phyloP scores from a whole-genome alignment of 1,140 invertebrate genomes.

The Popillia japonica region DNA sequence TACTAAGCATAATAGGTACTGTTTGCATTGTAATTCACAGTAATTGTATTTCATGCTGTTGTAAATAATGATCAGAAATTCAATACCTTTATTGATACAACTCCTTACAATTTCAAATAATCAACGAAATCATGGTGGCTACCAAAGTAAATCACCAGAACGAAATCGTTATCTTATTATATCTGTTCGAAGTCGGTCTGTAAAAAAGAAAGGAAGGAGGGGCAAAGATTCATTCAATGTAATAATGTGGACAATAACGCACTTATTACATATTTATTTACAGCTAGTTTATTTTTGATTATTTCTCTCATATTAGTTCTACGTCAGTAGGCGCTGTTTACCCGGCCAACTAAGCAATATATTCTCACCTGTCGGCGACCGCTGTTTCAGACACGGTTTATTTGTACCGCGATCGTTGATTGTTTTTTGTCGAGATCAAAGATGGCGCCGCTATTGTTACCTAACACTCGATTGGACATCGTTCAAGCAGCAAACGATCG shows the following conservation, averaged over 20 bases:
- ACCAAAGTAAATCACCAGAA: constrained; percentile 33
- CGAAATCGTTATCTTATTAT: constrained; percentile 33
- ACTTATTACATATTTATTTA: constrained; percentile 40
- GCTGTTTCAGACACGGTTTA: constrained; percentile 51
- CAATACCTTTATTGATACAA: not conserved
- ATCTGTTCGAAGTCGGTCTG: not conserved
- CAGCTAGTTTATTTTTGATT: constrained; percentile 40
- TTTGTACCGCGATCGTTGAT: constrained; percentile 49
- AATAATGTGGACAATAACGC: constrained; percentile 26
- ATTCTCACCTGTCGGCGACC: constrained; percentile 53
- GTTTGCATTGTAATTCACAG: not conserved
- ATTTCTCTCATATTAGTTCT: constrained; percentile 48
- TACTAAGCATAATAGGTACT: not conserved
- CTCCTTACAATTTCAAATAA: not conserved
- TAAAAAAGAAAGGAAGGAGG: constrained; percentile 10
- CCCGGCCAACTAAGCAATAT: constrained; percentile 49
- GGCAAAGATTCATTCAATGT: not conserved
- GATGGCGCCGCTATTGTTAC: constrained; percentile 50
- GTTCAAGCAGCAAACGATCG: constrained; percentile 47
- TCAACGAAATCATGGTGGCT: not conserved
- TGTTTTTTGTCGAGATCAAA: constrained; percentile 51
- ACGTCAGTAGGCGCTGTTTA: constrained; percentile 43
- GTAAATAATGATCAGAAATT: not conserved
- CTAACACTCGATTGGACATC: constrained; percentile 51
- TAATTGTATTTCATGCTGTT: not conserved